Conservation (phyloP, 2,113 vertebrate species). For the Daboia siamensis region DNA sequence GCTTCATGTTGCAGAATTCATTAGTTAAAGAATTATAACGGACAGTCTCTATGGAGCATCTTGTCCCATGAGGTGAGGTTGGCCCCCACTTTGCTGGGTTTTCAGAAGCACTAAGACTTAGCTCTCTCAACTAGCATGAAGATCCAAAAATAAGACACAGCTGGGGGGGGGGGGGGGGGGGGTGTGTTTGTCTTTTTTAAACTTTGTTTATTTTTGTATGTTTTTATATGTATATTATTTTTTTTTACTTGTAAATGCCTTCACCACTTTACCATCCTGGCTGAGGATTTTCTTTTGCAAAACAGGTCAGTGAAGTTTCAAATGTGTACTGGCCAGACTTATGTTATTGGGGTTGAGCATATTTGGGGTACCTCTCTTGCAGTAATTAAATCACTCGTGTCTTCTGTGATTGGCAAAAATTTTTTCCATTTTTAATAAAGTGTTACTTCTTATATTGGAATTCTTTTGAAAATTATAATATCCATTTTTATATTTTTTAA, state of each 20-base stretch:
- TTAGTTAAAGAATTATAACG: too few species aligned
- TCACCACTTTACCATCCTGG: neutral
- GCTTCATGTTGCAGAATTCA: too few species aligned
- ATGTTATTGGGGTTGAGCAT: neutral
- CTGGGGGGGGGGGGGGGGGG: too few species aligned
- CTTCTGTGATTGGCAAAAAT: neutral
- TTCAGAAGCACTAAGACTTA: neutral
- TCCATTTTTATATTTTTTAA: neutral
- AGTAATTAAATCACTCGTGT: neutral
- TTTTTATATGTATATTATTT: neutral
- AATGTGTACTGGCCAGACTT: neutral
- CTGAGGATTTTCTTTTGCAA: neutral
- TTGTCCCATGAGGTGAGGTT: neutral
- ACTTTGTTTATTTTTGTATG: neutral
- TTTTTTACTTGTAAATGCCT: neutral
- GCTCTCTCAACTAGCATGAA: neutral
- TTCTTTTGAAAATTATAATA: neutral
- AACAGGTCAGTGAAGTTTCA: neutral
- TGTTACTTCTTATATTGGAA: neutral
- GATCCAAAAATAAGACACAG: neutral
- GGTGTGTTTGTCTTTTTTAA: neutral
- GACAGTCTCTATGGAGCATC: too few species aligned
- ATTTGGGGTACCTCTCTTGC: neutral
- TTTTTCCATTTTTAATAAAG: neutral
- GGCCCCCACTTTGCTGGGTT: neutral